Base-by-base conservation (phyloP, 2,888 invertebrate species). In the Heliconius ismenius region DNA sequence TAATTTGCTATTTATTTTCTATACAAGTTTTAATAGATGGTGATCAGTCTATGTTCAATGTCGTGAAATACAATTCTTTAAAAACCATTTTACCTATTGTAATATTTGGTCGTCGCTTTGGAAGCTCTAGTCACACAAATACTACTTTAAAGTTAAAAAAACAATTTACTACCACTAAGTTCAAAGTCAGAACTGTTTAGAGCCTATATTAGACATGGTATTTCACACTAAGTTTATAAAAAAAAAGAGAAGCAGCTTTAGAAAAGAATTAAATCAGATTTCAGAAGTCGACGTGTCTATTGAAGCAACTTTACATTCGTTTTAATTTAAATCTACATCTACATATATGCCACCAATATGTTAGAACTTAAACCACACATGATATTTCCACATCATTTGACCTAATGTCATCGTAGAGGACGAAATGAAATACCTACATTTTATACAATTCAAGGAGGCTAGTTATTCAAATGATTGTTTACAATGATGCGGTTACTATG, bases 401-500 rank as follows among this genome's bases (percentile, higher is more conserved):
- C 36, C 13, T 24, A 65, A 13, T 4, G 65, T 63, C 7, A 28
- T 15, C 10, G 6, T 36, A 36, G 7, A 67, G 67, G n/a, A 39
- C 11, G 0, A 67, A 39, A 39, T 43, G 7, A 4, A 67, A 67
- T 39, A 39, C 65, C 39, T 65, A 65, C 39, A 67, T 43, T 76
- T 73, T 85, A 81, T 85, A 87, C 88, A 87, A 88, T 78, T 43
- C 67, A 43, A 67, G 15, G 24, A 15, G 21, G n/a, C 39, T 24
- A 76, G 78, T 81, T 85, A 84, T 84, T 83, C 76, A 85, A 84
- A 85, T 84, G 80, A 86, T 86, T 87, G 84, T 86, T 88, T 88
- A 86, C 85, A 84, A 85, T 85, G 88, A 84, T 88, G 89, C 85
- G 89, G 91, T 90, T 85, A 89, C 86, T 86, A 88, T 90, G 89